Evolutionary conservation across 1,140 invertebrate genomes (phyloP).

Genomic region (Cydia splendana): DNA sequence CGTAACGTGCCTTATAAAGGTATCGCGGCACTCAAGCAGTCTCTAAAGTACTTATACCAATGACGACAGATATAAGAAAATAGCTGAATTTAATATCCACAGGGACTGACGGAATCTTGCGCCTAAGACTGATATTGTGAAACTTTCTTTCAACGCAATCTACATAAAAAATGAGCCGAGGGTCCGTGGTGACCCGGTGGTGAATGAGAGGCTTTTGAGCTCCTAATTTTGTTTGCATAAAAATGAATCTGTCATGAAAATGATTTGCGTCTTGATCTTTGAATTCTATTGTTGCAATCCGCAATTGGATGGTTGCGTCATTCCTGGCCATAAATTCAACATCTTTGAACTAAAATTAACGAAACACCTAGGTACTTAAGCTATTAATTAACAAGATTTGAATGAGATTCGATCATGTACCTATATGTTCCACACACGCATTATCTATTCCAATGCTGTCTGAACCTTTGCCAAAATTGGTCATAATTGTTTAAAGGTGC

Average conservation of each 20-base stretch:
- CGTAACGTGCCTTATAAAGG: no score
- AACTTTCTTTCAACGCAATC: slow-evolving; percentile 74
- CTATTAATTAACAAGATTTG: no score
- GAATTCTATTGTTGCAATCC: no score
- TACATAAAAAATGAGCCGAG: slow-evolving; percentile 75
- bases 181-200: slow-evolving; percentile 62
- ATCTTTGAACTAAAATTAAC: no score
- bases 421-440: no score
- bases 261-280: slow-evolving; percentile 54
- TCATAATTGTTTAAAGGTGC: slow-evolving; percentile 42
- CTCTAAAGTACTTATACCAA: slow-evolving; percentile 50
- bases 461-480: slow-evolving; percentile 46
- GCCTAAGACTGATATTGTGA: slow-evolving; percentile 71
- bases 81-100: slow-evolving; percentile 58
- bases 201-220: slow-evolving; percentile 71
- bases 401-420: no score
- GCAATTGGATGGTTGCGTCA: no score
- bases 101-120: slow-evolving; percentile 48
- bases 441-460: slow-evolving; percentile 22
- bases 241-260: slow-evolving; percentile 64
- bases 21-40: slow-evolving; percentile 36
- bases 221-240: slow-evolving; percentile 73
- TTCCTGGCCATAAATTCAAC: no score
- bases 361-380: no score
- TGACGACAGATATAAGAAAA: slow-evolving; percentile 47